These are phyloP conservation scores for Altica lythri DNA, from an alignment of 2,888 invertebrate genomes.

Conservation along the genomic window DNA sequence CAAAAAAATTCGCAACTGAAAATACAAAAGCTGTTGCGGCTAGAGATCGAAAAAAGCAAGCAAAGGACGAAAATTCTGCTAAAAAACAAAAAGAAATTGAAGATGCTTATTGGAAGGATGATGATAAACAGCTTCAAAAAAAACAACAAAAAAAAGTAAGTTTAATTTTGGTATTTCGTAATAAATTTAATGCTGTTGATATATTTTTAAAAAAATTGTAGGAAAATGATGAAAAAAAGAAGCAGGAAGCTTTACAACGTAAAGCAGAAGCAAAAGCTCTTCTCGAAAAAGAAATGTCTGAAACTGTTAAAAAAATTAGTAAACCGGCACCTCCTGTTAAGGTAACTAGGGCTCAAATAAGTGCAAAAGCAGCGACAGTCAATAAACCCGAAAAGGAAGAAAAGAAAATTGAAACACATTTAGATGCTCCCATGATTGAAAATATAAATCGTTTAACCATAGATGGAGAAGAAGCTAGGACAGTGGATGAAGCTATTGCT, in stretches of 20 bases:
- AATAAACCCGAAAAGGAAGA: slow-evolving; percentile 43
- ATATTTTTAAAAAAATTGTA: too few relatives aligned
- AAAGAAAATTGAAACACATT: slow-evolving; percentile 56
- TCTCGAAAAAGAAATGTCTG: slow-evolving; percentile 77
- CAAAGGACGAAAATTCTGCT: slow-evolving; percentile 68
- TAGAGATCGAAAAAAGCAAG: slow-evolving; percentile 82
- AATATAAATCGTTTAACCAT: slow-evolving; percentile 86
- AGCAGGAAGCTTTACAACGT: slow-evolving; percentile 75
- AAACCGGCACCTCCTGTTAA: slow-evolving; percentile 67
- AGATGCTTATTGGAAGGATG: slow-evolving; percentile 83
- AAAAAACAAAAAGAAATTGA: slow-evolving; percentile 69
- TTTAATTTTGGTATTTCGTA: not conserved
- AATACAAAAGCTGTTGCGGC: slow-evolving; percentile 94
- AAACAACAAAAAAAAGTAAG: slow-evolving; percentile 66
- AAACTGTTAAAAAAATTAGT: slow-evolving; percentile 16
- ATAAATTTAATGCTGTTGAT: not conserved
- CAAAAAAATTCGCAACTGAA: slow-evolving; percentile 93
- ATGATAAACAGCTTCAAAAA: slow-evolving; percentile 80
- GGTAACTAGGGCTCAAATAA: slow-evolving; percentile 83
- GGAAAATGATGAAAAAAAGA: slow-evolving; percentile 85
- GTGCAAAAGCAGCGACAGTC: slow-evolving; percentile 53
- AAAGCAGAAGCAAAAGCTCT: slow-evolving; percentile 83
- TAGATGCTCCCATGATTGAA: slow-evolving; percentile 77
- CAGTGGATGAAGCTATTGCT: slow-evolving; percentile 84
- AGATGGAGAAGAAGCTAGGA: slow-evolving; percentile 86